Conservation (phyloP, 2,113 vertebrate species). For the Cavia aperea region DNA sequence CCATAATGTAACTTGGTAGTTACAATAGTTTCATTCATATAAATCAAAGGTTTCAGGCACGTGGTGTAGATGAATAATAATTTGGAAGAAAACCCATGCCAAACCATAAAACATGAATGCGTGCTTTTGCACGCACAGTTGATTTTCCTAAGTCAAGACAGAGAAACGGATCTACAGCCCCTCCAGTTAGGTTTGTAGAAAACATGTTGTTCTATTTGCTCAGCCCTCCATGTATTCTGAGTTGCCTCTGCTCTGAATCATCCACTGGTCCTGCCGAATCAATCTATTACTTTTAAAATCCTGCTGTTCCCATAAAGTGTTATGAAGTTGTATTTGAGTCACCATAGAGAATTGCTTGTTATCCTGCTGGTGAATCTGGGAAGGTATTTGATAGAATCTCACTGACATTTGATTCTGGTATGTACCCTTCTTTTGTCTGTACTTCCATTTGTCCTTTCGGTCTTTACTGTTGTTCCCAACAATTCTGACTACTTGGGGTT, state of each 20-base stretch:
- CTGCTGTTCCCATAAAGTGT: conserved; percentile 22
- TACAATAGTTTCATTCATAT: neutral
- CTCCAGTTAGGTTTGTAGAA: neutral
- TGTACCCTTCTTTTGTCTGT: neutral
- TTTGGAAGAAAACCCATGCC: neutral
- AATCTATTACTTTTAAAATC: conserved; percentile 36
- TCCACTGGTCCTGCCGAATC: neutral
- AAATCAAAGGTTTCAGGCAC: neutral
- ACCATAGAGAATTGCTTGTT: neutral
- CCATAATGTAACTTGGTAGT: neutral
- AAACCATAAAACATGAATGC: neutral
- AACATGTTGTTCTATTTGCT: neutral
- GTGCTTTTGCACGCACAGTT: neutral
- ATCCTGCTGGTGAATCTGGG: neutral
- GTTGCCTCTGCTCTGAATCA: neutral
- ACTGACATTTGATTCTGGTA: neutral
- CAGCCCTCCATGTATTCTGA: neutral
- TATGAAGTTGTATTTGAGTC: neutral
- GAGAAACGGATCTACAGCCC: neutral
- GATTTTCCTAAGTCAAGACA: neutral
- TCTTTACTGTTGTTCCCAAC: neutral
- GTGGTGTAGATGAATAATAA: neutral
- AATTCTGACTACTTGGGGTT: conserved; percentile 10
- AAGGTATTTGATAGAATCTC: conserved; percentile 1
- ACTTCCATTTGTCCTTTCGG: neutral